A percentile compares a stretch with the other conserved stretches of the same genome.
These are phyloP conservation scores for Brachionus sp. DNA, from an alignment of 1,140 invertebrate species.

Conservation along the genomic window DNA sequence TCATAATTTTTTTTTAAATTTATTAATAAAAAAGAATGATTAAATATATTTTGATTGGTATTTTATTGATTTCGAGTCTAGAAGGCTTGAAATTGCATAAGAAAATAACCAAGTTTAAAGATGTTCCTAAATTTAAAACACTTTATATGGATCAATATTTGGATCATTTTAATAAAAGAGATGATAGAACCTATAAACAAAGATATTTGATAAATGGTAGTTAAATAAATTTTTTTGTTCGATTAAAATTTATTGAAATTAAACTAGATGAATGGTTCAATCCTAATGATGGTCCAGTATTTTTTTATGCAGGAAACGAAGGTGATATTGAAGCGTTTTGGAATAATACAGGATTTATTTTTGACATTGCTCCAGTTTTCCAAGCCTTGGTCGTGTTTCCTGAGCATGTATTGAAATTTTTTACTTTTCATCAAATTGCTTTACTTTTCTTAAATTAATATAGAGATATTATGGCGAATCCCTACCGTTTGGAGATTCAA, in stretches of 20 bases:
- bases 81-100: background rate
- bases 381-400: constrained; percentile 82
- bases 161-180: constrained; percentile 44
- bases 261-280: constrained; percentile 37
- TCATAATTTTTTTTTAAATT: background rate
- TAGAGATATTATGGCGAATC: constrained; percentile 82
- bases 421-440: background rate
- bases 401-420: constrained; percentile 65
- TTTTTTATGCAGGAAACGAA: constrained; percentile 97
- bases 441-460: background rate
- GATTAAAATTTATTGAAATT: background rate
- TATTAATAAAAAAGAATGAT: background rate
- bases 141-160: constrained; percentile 38
- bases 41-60: background rate
- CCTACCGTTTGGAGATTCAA: constrained; percentile 74
- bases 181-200: constrained; percentile 30
- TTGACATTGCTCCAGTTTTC: constrained; percentile 78
- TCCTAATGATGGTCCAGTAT: constrained; percentile 69
- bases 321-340: constrained; percentile 84
- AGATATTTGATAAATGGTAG: constrained; percentile 35
- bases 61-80: constrained; percentile 14
- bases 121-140: constrained; percentile 27
- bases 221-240: background rate
- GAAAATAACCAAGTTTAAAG: background rate
- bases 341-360: constrained; percentile 89